Evolutionary conservation across 1,140 invertebrate genomes (phyloP), one percentile per base, ranked within the genome.

Genomic region (Bradynema listronoti): DNA sequence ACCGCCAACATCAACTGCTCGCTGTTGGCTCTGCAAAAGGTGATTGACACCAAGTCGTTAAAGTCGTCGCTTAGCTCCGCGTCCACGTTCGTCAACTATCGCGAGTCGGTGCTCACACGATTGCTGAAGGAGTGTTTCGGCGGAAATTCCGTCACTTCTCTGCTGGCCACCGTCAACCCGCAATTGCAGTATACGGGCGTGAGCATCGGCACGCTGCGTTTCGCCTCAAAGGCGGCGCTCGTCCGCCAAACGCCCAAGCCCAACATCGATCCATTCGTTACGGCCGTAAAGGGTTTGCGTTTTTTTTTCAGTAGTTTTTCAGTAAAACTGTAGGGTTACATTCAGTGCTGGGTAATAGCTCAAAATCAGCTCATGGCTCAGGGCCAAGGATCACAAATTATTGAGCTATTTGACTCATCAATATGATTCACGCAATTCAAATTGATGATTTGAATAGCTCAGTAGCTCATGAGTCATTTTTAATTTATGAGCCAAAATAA

Each of bases 21-120:
- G 4, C 47, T 56, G 4, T 55, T 56, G 19, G 49, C 47, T 53
- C 55, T 56, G 27, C 49, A 56, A 33, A 56, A 56, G 16, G 50
- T 56, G 6, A 56, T 56, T 29, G 49, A 56, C 5, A n/a, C 14
- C 33, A 36, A 54, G 16, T 19, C 51, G 19, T n/a, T n/a, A n/a
- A n/a, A n/a, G n/a, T n/a, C n/a, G n/a, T 11, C 11, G n/a, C 9
- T 11, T 9, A 27, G 16, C 27, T 24, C 14, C 36, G 55, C 47
- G n/a, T 58, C 14, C 22, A 30, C 52, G 3, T 55, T 49, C 25
- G 52, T 55, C 43, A 55, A 55, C n/a, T 55, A 49, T 55, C 49
- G 55, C n/a, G 55, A 56, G 6, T 56, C 55, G 14, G 46, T 56
- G 51, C 47, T 56, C 4, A 56, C 55, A 9, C n/a, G 55, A 59